Percentiles rank a stretch among this genome's conserved stretches.
Evolutionary conservation across 2,113 vertebrate genomes (phyloP).

Genomic region (Peromyscus leucopus): DNA sequence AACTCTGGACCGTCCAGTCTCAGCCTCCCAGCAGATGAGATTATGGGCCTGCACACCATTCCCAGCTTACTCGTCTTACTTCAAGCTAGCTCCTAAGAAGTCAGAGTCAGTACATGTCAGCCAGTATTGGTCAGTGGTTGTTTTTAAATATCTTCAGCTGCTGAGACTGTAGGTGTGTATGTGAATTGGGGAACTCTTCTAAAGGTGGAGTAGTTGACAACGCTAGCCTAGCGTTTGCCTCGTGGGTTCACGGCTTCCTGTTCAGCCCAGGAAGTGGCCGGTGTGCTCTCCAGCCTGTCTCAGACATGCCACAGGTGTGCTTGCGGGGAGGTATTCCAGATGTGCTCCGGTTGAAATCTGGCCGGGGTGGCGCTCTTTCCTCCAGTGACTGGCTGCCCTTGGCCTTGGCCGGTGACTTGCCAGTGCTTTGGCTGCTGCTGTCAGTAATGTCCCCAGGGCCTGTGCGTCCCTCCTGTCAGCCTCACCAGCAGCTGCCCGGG

Average conservation of each 20-base stretch:
- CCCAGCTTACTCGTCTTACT: not conserved
- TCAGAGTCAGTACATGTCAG: not conserved
- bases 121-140: not conserved
- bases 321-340: not conserved
- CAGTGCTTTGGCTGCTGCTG: not conserved
- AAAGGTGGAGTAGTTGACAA: not conserved
- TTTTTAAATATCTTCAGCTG: not conserved
- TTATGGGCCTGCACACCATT: not conserved
- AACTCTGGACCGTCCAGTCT: no score
- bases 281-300: not conserved
- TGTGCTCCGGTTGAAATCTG: not conserved
- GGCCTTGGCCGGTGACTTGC: not conserved
- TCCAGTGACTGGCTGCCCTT: not conserved
- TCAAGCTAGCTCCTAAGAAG: not conserved
- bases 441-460: rapidly evolving
- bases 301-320: not conserved
- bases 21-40: not conserved
- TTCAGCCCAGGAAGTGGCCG: no score
- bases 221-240: not conserved
- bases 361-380: no score
- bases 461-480: not conserved
- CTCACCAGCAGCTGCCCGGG: not conserved
- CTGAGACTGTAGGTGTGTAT: not conserved
- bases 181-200: not conserved
- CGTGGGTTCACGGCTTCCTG: not conserved